These are phyloP conservation scores for Drosophila pandora DNA, from an alignment of 1,140 invertebrate species.

Conservation along the genomic window DNA sequence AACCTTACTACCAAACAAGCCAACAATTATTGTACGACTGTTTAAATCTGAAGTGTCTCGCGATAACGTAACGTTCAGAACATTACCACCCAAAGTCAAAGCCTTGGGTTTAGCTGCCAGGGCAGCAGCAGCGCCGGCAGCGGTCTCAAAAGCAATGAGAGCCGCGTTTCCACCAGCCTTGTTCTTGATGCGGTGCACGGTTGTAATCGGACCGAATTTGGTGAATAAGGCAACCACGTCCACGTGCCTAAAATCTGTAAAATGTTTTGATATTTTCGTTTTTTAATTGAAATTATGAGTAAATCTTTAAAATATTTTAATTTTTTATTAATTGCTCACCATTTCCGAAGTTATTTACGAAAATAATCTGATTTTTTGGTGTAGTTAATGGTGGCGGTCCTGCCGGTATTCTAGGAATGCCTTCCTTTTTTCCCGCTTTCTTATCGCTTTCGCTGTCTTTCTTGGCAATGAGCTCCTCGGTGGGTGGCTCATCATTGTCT, in stretches of 20 bases:
- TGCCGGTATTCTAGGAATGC: slow-evolving; percentile 57
- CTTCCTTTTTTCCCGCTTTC: slow-evolving; percentile 21
- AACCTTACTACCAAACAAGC: slow-evolving; percentile 36
- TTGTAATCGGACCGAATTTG: slow-evolving; percentile 57
- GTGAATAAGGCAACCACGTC: slow-evolving; percentile 58
- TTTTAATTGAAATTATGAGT: too few species aligned
- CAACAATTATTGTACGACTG: slow-evolving; percentile 46
- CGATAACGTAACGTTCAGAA: slow-evolving; percentile 15
- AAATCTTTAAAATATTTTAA: neutral
- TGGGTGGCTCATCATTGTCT: slow-evolving; percentile 46
- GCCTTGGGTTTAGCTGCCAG: slow-evolving; percentile 52
- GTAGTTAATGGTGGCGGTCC: slow-evolving; percentile 36
- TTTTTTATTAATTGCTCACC: slow-evolving; percentile 31
- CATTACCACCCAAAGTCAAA: slow-evolving; percentile 31
- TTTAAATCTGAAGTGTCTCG: neutral
- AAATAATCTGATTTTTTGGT: slow-evolving; percentile 41
- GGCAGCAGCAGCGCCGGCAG: slow-evolving; percentile 48
- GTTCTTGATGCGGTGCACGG: slow-evolving; percentile 25
- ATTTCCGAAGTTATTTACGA: slow-evolving; percentile 37
- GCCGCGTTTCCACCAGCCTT: slow-evolving; percentile 29
- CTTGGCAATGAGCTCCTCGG: slow-evolving; percentile 44
- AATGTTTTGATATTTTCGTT: neutral
- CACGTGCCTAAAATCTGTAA: slow-evolving; percentile 44
- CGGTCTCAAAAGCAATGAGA: slow-evolving; percentile 45
- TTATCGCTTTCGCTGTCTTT: slow-evolving; percentile 6